Evolutionary conservation across 2,113 vertebrate species (phyloP), one percentile per base, ranked within the genome.

Genomic region (Triplophysa rosa): DNA sequence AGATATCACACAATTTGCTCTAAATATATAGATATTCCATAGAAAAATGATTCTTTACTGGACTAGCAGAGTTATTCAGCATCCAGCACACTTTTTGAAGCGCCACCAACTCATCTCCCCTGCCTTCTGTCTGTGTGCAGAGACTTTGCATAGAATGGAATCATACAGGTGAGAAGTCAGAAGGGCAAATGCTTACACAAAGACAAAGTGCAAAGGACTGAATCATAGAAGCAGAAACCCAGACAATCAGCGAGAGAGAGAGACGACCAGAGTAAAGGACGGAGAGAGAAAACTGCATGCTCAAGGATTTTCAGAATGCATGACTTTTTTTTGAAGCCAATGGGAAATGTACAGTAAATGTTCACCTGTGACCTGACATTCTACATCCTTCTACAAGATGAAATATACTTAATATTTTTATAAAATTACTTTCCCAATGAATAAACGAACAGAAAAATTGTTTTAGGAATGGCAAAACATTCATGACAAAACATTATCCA

Each of bases 111-210:
- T 49, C 33, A 26, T 75, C 58, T 49, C 58, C 58, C 56, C 6
- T 9, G 12, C 2, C 71, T 73, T 62, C 56, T 23, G 11, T 23
- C 14, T 52, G 52, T 56, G 10, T 12, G 73, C 24, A 45, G 24
- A 21, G 45, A 61, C 42, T 76, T 64, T 76, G 42, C 52, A 37
- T 61, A 76, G 26, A 45, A 65, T 14, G 10, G 73, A 37, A 65
- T 23, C 61, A 33, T 40, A 52, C 49, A 68, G 83, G 40, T 75
- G 45, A 82, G 74, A 77, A 82, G 78, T 64, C 47, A 74, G 70
- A 59, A 68, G 70, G 65, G 33, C 1, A 58, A 19, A 62, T 23
- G 29, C 40, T 37, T 52, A 52, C 40, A 79, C 4, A 37, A 10
- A 67, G 40, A 77, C 10, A 47, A n/a, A n/a, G 67, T 21, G 65